phyloP scores from a whole-genome alignment of 2,797 vertebrate species.

The Percopsis omiscomaycus region DNA sequence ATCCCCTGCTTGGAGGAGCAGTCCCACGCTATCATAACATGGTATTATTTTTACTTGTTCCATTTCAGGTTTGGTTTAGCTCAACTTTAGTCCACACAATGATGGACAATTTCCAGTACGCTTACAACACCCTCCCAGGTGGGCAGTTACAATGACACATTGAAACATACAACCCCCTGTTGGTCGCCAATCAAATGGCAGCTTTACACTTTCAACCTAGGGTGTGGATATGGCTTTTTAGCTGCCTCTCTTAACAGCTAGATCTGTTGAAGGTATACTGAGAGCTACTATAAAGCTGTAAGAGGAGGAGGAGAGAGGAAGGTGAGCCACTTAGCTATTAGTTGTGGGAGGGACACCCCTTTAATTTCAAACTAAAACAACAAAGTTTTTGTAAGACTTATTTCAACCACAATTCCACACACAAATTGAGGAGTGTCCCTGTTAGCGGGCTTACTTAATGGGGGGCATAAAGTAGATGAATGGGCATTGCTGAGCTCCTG shows the following conservation, averaged over 20 bases:
- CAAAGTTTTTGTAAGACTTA: no score
- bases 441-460: slow-evolving; percentile 32
- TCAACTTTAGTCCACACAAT: slow-evolving; percentile 31
- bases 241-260: slow-evolving; percentile 28
- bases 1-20: slow-evolving; percentile 19
- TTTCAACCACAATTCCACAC: no score
- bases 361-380: no score
- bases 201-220: slow-evolving; percentile 32
- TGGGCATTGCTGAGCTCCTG: slow-evolving; percentile 29
- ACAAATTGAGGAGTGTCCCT: slow-evolving; percentile 21
- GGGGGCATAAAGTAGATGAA: slow-evolving; percentile 14
- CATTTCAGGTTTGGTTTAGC: slow-evolving; percentile 36
- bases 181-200: slow-evolving; percentile 55
- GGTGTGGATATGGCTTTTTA: slow-evolving; percentile 28
- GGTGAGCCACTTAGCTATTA: no score
- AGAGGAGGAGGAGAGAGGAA: no score
- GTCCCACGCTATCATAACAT: slow-evolving; percentile 48
- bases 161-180: slow-evolving; percentile 35
- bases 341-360: no score
- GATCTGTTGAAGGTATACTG: not conserved
- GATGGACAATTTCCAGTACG: slow-evolving; percentile 47
- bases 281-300: no score
- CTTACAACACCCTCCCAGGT: slow-evolving; percentile 32
- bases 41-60: slow-evolving; percentile 27
- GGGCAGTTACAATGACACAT: slow-evolving; percentile 44